Evolutionary conservation across 2,888 invertebrate species (phyloP).

Genomic region (Listrodromus nycthemerus): DNA sequence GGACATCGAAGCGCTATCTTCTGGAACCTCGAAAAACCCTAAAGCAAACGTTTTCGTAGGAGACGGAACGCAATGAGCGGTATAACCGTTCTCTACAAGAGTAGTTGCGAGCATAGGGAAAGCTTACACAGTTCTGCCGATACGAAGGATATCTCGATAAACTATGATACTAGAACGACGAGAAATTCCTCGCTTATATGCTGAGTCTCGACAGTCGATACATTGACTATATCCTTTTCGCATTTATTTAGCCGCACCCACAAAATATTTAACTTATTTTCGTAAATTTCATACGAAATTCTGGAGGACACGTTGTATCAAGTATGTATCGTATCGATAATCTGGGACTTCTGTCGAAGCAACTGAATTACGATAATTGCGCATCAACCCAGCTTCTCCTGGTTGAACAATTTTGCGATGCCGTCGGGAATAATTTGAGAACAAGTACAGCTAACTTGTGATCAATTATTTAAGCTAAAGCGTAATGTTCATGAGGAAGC

Average conservation of each 20-base stretch:
- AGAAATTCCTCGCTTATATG: not conserved
- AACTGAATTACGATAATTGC: not conserved
- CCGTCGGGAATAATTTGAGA: not conserved
- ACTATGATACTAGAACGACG: not conserved
- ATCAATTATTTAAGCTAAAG: not conserved
- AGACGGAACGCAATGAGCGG: not conserved
- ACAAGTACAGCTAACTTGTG: not conserved
- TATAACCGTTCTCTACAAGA: not conserved
- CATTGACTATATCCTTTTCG: not conserved
- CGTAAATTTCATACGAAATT: not conserved
- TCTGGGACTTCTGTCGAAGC: not conserved
- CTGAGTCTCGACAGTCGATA: not conserved
- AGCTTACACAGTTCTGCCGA: not conserved
- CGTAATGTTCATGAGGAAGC: not conserved
- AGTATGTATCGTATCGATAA: not conserved
- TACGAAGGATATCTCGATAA: not conserved
- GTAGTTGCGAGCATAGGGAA: not conserved
- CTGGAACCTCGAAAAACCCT: not conserved
- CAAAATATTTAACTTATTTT: not conserved
- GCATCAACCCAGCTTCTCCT: not conserved
- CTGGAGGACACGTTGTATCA: not conserved
- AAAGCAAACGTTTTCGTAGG: not conserved
- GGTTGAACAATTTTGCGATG: not conserved
- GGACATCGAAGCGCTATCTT: slow-evolving; percentile 5
- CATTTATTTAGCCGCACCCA: not conserved